Evolutionary conservation across 30 jellyfish, hydroid and myxozoan genomes (phyloP), one percentile per base, ranked within the genome.

Genomic region (Mastigias papua): DNA sequence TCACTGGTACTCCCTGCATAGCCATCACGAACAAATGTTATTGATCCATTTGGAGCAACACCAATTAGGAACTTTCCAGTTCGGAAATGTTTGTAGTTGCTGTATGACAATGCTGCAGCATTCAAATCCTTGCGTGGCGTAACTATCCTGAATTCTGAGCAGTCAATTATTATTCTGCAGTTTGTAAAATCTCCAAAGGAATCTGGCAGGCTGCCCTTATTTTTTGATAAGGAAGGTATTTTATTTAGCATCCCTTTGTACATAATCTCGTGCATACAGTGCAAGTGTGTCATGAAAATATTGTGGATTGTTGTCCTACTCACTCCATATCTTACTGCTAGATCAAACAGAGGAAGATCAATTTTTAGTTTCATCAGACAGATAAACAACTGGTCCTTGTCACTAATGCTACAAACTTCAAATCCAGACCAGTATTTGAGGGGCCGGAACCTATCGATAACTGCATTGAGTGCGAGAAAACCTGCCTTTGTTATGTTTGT

Each of bases 161-260:
- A 76, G 87, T 76, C 87, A 76, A 76, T 76, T 25, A 76, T 48
- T 0, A 76, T 8, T 34, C 87, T 76, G 73, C 75, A 76, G 48
- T 76, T 76, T 50, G 87, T 0, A 51, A 76, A 76, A 1, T 76
- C 29, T 37, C 77, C 87, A 76, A 42, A 48, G 1, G 87, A 37
- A 0, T 37, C 87, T 22, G 87, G 87, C 77, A 76, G 15, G 7
- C 87, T 76, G 2, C 87, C 49, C 13, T 10, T n/a, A 51, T 21
- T 57, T 29, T 76, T 50, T 42, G 48, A 13, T 51, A 48, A 46
- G 0, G 87, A 76, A 13, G 78, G 87, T 20, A 76, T 71, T 7
- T 15, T 22, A 0, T 71, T 71, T 64, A 31, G 29, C 82, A 17
- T 34, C 20, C 42, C 37, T 58, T 42, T n/a, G n/a, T n/a, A n/a